A percentile compares a stretch with the other conserved stretches of the same genome.
Evolutionary conservation across 2,888 invertebrate genomes (phyloP).

Genomic region (Cephus rjabovi): DNA sequence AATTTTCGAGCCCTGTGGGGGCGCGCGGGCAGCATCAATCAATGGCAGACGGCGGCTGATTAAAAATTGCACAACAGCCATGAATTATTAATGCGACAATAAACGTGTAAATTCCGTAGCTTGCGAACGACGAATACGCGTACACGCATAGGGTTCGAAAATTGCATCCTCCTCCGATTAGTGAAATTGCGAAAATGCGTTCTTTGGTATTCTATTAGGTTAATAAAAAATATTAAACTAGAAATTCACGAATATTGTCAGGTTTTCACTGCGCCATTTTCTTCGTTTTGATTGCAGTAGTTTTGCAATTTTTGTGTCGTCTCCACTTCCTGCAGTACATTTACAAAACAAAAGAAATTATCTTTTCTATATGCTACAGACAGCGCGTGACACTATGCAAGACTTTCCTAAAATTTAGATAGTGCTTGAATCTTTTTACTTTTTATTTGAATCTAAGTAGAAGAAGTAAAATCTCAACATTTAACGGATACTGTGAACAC

Average conservation of each 20-base stretch:
- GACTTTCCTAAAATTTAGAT: not conserved
- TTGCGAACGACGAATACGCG: not conserved
- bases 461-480: not conserved
- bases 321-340: not conserved
- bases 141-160: not conserved
- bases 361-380: not conserved
- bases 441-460: not conserved
- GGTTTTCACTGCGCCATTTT: not conserved
- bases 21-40: slow-evolving; percentile 60
- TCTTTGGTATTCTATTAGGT: not conserved
- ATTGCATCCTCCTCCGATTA: not conserved
- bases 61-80: slow-evolving; percentile 61
- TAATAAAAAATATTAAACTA: not conserved
- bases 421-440: not conserved
- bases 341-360: not conserved
- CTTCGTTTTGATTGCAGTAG: not conserved
- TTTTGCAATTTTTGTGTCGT: not conserved
- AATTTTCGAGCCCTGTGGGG: slow-evolving; percentile 56
- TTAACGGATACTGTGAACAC: not conserved
- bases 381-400: not conserved
- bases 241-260: not conserved
- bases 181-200: not conserved
- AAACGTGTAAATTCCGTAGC: slow-evolving; percentile 56
- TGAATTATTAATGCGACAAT: slow-evolving; percentile 63
- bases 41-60: slow-evolving; percentile 62